Conservation (phyloP, 1,140 invertebrate species). For the Zaprionus africanus region DNA sequence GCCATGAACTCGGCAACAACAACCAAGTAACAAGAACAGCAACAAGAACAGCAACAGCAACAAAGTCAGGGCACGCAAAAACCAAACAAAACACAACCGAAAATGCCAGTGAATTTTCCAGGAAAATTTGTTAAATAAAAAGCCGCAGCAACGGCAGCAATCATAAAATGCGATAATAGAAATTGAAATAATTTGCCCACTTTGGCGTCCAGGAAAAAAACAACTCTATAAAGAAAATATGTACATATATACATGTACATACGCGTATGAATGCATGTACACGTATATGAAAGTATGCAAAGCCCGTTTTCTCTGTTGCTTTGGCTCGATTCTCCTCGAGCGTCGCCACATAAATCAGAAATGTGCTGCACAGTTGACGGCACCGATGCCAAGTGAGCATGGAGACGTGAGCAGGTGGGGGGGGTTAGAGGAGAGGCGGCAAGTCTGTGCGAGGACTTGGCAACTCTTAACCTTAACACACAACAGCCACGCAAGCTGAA, state of each 20-base stretch:
- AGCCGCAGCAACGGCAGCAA: constrained; percentile 50
- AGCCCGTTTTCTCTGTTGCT: neutral
- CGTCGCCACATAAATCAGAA: constrained; percentile 74
- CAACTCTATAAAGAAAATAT: constrained; percentile 15
- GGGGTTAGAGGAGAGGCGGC: neutral
- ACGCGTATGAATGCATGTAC: neutral
- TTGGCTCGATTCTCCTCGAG: constrained; percentile 1
- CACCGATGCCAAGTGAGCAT: constrained; percentile 9
- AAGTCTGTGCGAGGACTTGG: constrained; percentile 42
- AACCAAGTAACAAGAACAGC: neutral
- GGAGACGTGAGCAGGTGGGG: neutral
- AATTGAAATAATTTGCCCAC: constrained; percentile 82
- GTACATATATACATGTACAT: constrained; percentile 1
- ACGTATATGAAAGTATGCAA: constrained; percentile 1
- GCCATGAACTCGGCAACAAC: constrained; percentile 36
- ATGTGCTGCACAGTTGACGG: constrained; percentile 71
- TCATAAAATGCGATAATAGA: constrained; percentile 79
- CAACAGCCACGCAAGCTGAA: constrained; percentile 77
- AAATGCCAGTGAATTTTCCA: constrained; percentile 51
- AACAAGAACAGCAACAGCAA: neutral
- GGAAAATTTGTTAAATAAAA: constrained; percentile 59
- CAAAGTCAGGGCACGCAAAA: constrained; percentile 9
- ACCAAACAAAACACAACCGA: constrained; percentile 20
- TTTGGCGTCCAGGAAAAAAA: constrained; percentile 52
- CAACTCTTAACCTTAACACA: constrained; percentile 72